Conservation (phyloP, 2,113 vertebrate genomes). For the human region GRCh38 chr14:96133501-96134000, state of each 20-base stretch:
- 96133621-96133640: rapidly evolving
- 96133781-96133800: neutral
- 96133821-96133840: neutral
- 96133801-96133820: neutral
- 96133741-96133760: neutral
- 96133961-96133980: neutral
- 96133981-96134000: neutral
- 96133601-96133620: neutral
- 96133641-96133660: neutral
- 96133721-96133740: neutral
- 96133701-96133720: neutral
- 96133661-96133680: too few relatives aligned
- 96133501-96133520: neutral
- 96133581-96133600: neutral
- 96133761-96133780: neutral
- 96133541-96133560: neutral
- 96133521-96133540: neutral
- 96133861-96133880: neutral
- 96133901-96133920: neutral
- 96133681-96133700: neutral
- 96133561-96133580: neutral
- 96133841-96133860: neutral
- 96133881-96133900: too few relatives aligned
- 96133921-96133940: neutral
- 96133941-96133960: neutral